A percentile compares a stretch with the other conserved stretches of the same genome.
Conservation (phyloP, 1,140 invertebrate species). For the Triops cancriformis region DNA sequence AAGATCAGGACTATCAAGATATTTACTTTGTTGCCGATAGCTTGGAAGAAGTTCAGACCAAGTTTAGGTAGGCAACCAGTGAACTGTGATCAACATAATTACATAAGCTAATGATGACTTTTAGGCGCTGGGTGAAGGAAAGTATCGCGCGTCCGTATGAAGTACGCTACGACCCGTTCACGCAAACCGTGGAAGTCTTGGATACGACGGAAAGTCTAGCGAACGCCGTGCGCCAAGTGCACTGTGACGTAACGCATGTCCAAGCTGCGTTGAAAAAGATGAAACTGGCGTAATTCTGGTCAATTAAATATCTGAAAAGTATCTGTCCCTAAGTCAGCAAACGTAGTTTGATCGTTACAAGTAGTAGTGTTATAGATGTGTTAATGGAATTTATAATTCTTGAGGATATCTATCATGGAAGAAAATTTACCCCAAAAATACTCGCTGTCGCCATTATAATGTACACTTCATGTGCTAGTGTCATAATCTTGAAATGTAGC, state of each 20-base stretch:
- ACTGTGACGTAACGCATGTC: slow-evolving; percentile 18
- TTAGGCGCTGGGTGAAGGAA: slow-evolving; percentile 70
- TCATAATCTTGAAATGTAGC: too few species aligned
- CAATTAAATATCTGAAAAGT: not conserved
- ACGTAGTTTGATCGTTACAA: too few species aligned
- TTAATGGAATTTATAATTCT: too few species aligned
- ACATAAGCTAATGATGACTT: slow-evolving; percentile 25
- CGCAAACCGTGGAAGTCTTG: slow-evolving; percentile 84
- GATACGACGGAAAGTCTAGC: slow-evolving; percentile 44
- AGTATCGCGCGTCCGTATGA: slow-evolving; percentile 81
- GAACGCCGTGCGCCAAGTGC: slow-evolving; percentile 11
- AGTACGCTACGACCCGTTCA: slow-evolving; percentile 94
- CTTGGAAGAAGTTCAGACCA: slow-evolving; percentile 94
- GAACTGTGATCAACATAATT: not conserved
- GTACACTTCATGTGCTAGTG: too few species aligned
- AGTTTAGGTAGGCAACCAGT: slow-evolving; percentile 59
- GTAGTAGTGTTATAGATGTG: too few species aligned
- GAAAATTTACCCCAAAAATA: too few species aligned
- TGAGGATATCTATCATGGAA: too few species aligned
- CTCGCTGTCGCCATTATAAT: too few species aligned
- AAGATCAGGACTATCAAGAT: slow-evolving; percentile 64
- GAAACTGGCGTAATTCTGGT: not conserved
- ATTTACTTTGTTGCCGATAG: slow-evolving; percentile 96
- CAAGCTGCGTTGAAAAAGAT: slow-evolving; percentile 20
- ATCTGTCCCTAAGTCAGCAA: not conserved